These are phyloP conservation scores for Polyploca ridens DNA, from an alignment of 2,888 invertebrate species.

Conservation along the genomic window DNA sequence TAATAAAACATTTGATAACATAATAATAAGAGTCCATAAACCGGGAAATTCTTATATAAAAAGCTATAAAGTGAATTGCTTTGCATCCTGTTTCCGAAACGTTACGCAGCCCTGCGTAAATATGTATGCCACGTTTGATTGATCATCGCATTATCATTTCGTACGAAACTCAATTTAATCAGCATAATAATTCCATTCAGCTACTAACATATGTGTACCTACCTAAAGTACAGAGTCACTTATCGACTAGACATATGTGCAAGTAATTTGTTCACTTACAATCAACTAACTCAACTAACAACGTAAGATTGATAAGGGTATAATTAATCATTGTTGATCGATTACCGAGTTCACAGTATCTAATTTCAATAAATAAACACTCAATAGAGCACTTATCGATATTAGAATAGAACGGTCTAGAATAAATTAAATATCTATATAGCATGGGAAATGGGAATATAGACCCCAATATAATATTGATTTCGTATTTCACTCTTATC, in stretches of 20 bases:
- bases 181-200: conserved; percentile 35
- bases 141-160: conserved; percentile 50
- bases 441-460: background rate
- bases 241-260: conserved; percentile 19
- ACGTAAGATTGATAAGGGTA: conserved; percentile 39
- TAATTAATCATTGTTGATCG: conserved; percentile 57
- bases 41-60: conserved; percentile 37
- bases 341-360: conserved; percentile 41
- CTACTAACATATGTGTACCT: conserved; percentile 19
- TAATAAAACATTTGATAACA: conserved; percentile 1
- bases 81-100: conserved; percentile 52
- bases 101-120: conserved; percentile 32
- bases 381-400: conserved; percentile 16
- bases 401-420: conserved; percentile 1
- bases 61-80: conserved; percentile 57
- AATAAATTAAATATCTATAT: background rate
- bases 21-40: background rate
- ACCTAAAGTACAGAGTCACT: conserved; percentile 22
- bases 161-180: conserved; percentile 36
- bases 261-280: conserved; percentile 35
- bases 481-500: conserved; percentile 20
- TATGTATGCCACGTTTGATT: conserved; percentile 55
- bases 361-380: conserved; percentile 26
- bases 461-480: conserved; percentile 3
- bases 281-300: conserved; percentile 21